Evolutionary conservation across 2,113 vertebrate genomes (phyloP).

Genomic region (Alethe diademata): DNA sequence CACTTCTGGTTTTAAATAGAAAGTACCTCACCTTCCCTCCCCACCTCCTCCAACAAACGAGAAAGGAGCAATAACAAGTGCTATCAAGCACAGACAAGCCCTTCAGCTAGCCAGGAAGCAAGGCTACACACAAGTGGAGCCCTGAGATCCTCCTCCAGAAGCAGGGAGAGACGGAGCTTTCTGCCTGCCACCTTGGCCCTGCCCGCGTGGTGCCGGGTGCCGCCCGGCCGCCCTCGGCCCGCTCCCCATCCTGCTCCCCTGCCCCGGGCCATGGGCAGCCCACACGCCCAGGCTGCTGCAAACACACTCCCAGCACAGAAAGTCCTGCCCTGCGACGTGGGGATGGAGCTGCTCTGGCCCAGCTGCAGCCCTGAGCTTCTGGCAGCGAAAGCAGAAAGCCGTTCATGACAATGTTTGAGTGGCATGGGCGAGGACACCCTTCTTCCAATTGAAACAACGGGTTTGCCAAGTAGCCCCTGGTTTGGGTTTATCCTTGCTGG

Average conservation of each 20-base stretch:
- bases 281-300: neutral
- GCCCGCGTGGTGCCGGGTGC: rapidly evolving
- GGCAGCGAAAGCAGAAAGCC: neutral
- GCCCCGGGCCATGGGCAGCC: rapidly evolving
- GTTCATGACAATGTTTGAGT: rapidly evolving
- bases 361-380: rapidly evolving
- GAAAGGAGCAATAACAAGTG: constrained; percentile 18
- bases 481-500: neutral
- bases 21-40: constrained; percentile 19
- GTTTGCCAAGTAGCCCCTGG: neutral
- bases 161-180: rapidly evolving
- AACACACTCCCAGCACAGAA: neutral
- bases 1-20: constrained; percentile 34
- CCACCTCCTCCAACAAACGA: neutral
- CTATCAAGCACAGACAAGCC: constrained; percentile 53
- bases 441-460: neutral
- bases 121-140: neutral
- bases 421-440: rapidly evolving
- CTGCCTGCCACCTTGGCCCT: neutral
- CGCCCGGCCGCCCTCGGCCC: rapidly evolving
- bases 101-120: constrained; percentile 19
- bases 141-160: neutral
- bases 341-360: neutral
- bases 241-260: neutral
- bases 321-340: neutral